A percentile compares a stretch with the other conserved stretches of the same genome.
Conservation (phyloP, 2,888 invertebrate genomes). For the Drosophila macrospina region DNA sequence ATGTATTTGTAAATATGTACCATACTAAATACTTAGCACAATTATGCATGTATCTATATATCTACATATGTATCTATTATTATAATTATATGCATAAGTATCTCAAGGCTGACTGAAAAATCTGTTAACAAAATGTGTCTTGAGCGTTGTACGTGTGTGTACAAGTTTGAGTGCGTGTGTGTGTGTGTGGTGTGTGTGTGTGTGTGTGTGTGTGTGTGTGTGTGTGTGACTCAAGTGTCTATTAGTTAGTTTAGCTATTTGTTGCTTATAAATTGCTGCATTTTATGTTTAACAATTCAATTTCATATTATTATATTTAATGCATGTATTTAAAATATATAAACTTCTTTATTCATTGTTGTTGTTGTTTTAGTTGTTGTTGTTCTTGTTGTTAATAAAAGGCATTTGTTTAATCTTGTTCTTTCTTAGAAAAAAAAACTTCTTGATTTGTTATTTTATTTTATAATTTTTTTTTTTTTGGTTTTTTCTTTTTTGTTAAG, state of each 20-base stretch:
- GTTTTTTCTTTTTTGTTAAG: slow-evolving; percentile 37
- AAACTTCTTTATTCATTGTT: slow-evolving; percentile 69
- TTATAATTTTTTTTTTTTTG: slow-evolving; percentile 20
- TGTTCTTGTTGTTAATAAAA: slow-evolving; percentile 60
- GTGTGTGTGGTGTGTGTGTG: neutral
- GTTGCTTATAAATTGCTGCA: slow-evolving; percentile 25
- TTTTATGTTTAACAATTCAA: slow-evolving; percentile 46
- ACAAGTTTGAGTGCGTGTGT: no score
- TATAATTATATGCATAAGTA: slow-evolving; percentile 47
- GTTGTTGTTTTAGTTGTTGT: slow-evolving; percentile 50
- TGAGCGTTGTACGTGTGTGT: slow-evolving; percentile 25
- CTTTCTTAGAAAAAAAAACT: slow-evolving; percentile 54
- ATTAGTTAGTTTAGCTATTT: slow-evolving; percentile 1
- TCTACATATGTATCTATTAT: slow-evolving; percentile 37
- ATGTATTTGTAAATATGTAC: slow-evolving; percentile 18
- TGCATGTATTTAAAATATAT: slow-evolving; percentile 76
- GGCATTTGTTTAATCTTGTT: slow-evolving; percentile 62
- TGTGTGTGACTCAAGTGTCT: slow-evolving; percentile 6
- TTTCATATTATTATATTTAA: slow-evolving; percentile 33
- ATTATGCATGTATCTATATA: slow-evolving; percentile 32
- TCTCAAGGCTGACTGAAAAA: slow-evolving; percentile 58
- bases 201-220: neutral
- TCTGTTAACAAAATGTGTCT: slow-evolving; percentile 47
- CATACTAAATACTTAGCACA: slow-evolving; percentile 18
- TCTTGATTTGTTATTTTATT: slow-evolving; percentile 25